Evolutionary conservation across 2,797 vertebrate species (phyloP).

Genomic region (Podargus strigoides): DNA sequence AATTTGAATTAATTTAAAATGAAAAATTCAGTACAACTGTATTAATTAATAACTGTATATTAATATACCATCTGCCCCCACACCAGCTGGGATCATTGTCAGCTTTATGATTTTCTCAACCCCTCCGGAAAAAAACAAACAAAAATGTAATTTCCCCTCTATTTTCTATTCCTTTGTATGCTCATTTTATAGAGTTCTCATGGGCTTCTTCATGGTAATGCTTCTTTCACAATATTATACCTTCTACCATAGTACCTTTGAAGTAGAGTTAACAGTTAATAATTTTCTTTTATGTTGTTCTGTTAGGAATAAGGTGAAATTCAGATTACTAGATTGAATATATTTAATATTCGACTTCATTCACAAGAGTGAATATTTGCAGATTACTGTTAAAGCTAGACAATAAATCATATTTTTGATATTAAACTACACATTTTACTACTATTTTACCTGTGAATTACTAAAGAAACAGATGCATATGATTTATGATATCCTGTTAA

Average conservation of each 20-base stretch:
- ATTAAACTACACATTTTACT: background rate
- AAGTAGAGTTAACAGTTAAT: background rate
- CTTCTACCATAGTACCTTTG: background rate
- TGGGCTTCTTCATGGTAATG: background rate
- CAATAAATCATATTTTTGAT: background rate
- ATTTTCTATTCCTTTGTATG: background rate
- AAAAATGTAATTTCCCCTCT: background rate
- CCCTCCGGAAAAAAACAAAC: background rate
- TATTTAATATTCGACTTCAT: background rate
- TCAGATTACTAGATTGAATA: background rate
- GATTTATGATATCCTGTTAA: background rate
- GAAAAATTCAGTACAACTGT: too few species aligned
- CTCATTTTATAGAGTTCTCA: background rate
- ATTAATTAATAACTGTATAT: too few species aligned
- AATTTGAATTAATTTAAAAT: too few species aligned
- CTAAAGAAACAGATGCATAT: background rate
- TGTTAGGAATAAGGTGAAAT: background rate
- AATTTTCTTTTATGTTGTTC: background rate
- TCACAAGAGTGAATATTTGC: background rate
- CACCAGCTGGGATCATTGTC: background rate
- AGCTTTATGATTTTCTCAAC: background rate
- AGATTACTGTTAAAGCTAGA: background rate
- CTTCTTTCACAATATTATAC: background rate
- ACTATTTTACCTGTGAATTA: background rate
- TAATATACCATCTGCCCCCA: background rate